Conservation (phyloP, 2,113 vertebrate genomes). For the Corydoras sp. region DNA sequence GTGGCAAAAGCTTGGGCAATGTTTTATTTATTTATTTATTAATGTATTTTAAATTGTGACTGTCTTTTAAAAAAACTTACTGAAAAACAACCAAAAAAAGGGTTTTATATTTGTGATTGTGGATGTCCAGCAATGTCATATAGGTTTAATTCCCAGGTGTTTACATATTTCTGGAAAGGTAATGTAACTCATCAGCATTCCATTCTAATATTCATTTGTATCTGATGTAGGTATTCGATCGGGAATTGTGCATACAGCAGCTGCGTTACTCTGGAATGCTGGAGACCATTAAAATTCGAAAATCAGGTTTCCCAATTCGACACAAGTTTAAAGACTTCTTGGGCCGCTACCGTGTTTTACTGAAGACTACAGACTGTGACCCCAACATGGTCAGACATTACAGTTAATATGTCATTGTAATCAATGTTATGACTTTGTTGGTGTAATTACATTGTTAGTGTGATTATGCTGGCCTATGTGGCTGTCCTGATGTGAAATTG, state of each 20-base stretch:
- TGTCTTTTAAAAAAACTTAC: too few species aligned
- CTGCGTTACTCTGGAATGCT: slow-evolving; percentile 86
- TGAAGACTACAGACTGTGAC: slow-evolving; percentile 56
- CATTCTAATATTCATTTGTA: not conserved
- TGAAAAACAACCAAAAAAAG: too few species aligned
- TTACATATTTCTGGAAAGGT: too few species aligned
- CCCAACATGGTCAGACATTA: slow-evolving; percentile 54
- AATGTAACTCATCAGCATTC: not conserved
- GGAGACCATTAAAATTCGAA: slow-evolving; percentile 85
- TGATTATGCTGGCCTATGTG: not conserved
- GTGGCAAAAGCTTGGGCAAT: too few species aligned
- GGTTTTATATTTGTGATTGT: too few species aligned
- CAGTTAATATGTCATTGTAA: not conserved
- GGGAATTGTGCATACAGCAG: slow-evolving; percentile 79
- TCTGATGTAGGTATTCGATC: slow-evolving; percentile 71
- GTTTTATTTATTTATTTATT: too few species aligned
- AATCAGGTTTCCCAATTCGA: slow-evolving; percentile 79
- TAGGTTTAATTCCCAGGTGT: too few species aligned
- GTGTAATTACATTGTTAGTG: too few species aligned
- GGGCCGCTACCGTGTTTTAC: slow-evolving; percentile 70
- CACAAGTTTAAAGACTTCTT: slow-evolving; percentile 80
- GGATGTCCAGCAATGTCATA: too few species aligned
- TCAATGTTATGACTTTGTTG: not conserved
- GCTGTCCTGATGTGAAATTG: not conserved
- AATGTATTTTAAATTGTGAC: too few species aligned